phyloP scores from a whole-genome alignment of 2,888 invertebrate genomes.

The Steinernema carpocapsae region DNA sequence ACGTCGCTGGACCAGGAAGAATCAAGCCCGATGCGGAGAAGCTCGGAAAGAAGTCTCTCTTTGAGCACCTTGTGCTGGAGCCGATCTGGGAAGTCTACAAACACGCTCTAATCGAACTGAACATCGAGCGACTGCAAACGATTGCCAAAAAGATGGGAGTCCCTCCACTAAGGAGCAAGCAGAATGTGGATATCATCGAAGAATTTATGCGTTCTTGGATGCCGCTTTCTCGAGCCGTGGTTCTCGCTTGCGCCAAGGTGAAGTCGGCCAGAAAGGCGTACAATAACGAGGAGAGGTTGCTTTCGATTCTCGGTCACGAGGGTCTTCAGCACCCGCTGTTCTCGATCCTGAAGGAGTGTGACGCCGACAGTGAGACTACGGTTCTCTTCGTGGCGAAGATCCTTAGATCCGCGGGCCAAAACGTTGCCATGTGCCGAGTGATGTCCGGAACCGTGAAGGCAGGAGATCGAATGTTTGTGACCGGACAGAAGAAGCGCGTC shows the following conservation, averaged over 20 bases:
- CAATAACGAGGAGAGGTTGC: conserved; percentile 34
- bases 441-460: conserved; percentile 55
- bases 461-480: conserved; percentile 36
- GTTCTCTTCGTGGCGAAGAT: conserved; percentile 61
- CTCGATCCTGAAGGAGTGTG: conserved; percentile 75
- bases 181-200: conserved; percentile 63
- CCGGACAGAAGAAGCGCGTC: not conserved
- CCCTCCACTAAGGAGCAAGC: conserved; percentile 48
- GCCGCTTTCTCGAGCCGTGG: conserved; percentile 59
- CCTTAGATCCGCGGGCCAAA: conserved; percentile 45
- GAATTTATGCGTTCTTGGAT: conserved; percentile 65
- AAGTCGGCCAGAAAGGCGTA: conserved; percentile 48
- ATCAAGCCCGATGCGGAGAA: conserved; percentile 55
- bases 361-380: conserved; percentile 72
- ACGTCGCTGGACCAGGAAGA: conserved; percentile 46
- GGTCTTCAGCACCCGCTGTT: conserved; percentile 76
- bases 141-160: conserved; percentile 54
- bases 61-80: conserved; percentile 63
- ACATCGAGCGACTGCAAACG: conserved; percentile 49
- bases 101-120: conserved; percentile 53
- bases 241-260: conserved; percentile 55
- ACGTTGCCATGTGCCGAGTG: conserved; percentile 59
- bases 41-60: conserved; percentile 57
- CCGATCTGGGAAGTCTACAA: conserved; percentile 66
- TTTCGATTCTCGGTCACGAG: conserved; percentile 64